Evolutionary conservation across 2,113 vertebrate genomes (phyloP), one percentile per base, ranked within the genome.

Genomic region (Sigmodon hispidus): DNA sequence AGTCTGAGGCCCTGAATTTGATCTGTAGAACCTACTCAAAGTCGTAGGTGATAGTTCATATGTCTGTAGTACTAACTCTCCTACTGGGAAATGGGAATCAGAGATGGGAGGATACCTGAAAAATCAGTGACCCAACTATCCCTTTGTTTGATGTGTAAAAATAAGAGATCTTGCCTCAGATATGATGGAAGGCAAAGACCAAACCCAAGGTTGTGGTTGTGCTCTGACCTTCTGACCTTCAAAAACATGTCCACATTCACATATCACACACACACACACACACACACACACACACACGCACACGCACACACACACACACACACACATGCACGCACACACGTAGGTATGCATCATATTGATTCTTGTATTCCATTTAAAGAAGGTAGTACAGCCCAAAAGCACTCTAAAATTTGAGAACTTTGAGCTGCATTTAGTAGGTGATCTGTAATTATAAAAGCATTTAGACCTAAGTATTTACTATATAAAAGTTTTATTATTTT

Each of bases 401-500:
- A 91, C 84, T 40, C n/a, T 63, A 89, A 11, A 57, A 5, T 92
- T 77, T 87, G 55, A 73, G 48, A 92, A 67, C 43, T 22, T 59
- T 69, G 10, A 61, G 7, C 31, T 59, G 7, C 89, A 75, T 45
- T 24, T 7, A 45, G 10, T 36, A 75, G 22, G 13, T 55, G 19
- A 24, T 61, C 34, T 24, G 19, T 87, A 13, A 3, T 67, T 80
- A 63, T 16, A 67, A 87, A 88, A n/a, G 34, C 67, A 36, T 6
- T 89, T 91, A 24, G 3, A 87, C 8, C 5, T 59, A 91, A 83
- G 17, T 69, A 61, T 86, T 93, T 95, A 75, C 57, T 48, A 86
- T 86, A 48, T 77, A n/a, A 12, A 48, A 79, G 61, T 11, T 70
- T 84, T 5, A 17, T 5, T 69, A 67, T 48, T 93, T 75, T 19